phyloP scores from a whole-genome alignment of 2,113 vertebrate genomes.

The Elgaria multicarinata region DNA sequence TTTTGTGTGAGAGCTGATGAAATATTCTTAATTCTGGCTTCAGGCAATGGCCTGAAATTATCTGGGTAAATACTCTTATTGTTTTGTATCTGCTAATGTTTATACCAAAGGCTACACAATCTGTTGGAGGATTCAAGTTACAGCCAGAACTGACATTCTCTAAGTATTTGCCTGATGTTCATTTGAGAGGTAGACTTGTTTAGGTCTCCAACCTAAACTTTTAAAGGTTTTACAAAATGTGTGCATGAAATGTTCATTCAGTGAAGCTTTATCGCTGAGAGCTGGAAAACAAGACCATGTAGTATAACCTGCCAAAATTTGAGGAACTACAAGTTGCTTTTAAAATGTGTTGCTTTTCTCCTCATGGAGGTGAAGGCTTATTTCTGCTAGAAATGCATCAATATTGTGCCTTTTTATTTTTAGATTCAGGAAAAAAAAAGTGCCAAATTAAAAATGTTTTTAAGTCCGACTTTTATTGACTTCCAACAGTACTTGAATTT shows the following conservation, averaged over 20 bases:
- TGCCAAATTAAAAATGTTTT: neutral
- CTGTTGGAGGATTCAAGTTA: neutral
- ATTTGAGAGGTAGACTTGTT: neutral
- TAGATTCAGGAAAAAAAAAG: conserved; percentile 5
- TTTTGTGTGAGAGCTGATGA: neutral
- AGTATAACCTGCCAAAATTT: neutral
- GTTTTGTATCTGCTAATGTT: neutral
- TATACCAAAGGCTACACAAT: neutral
- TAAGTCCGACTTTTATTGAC: neutral
- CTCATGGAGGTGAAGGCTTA: neutral
- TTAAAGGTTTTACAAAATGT: neutral
- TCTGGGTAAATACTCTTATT: neutral
- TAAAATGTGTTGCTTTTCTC: neutral
- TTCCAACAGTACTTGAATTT: neutral
- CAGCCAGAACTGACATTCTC: neutral
- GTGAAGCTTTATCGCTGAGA: neutral
- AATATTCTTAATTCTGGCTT: neutral
- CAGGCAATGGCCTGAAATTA: neutral
- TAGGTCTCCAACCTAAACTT: neutral
- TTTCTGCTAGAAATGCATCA: neutral
- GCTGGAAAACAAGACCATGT: neutral
- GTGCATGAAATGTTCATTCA: neutral
- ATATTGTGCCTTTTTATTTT: conserved; percentile 38
- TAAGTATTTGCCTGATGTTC: neutral
- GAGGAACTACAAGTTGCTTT: neutral